Conservation (phyloP, 2,113 vertebrate species). For the Columbina picui region DNA sequence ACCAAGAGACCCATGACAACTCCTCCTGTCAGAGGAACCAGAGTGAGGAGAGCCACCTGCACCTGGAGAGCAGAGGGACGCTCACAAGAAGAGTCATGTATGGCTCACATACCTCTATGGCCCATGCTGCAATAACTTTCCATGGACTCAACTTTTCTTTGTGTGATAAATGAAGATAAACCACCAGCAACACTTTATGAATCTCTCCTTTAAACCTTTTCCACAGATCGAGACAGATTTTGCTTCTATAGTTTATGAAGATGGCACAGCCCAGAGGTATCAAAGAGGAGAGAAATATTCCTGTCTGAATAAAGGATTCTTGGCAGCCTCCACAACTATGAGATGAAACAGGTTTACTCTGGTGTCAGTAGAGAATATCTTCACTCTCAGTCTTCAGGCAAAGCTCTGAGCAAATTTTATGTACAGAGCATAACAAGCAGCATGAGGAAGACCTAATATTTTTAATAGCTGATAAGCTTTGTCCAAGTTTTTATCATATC, state of each 20-base stretch:
- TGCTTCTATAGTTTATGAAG: slow-evolving; percentile 11
- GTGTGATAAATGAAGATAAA: neutral
- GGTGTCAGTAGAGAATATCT: neutral
- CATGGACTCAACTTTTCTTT: neutral
- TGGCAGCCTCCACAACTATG: neutral
- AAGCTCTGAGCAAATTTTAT: neutral
- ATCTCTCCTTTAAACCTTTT: slow-evolving; percentile 11
- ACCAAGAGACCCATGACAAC: neutral
- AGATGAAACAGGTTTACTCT: neutral
- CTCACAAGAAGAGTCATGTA: neutral
- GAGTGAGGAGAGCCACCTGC: neutral
- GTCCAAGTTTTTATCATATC: neutral
- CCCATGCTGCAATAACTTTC: neutral
- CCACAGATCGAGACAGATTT: neutral
- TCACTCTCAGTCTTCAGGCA: neutral
- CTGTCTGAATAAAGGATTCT: neutral
- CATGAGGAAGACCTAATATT: neutral
- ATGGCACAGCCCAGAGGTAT: neutral
- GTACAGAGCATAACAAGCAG: neutral
- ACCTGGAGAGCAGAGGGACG: neutral
- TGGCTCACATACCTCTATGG: neutral
- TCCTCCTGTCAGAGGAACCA: neutral
- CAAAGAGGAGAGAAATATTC: neutral
- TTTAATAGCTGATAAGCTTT: neutral
- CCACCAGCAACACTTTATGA: neutral